phyloP scores from a whole-genome alignment of 64 coral and sea anemone genomes.

The Montipora efflorescens region DNA sequence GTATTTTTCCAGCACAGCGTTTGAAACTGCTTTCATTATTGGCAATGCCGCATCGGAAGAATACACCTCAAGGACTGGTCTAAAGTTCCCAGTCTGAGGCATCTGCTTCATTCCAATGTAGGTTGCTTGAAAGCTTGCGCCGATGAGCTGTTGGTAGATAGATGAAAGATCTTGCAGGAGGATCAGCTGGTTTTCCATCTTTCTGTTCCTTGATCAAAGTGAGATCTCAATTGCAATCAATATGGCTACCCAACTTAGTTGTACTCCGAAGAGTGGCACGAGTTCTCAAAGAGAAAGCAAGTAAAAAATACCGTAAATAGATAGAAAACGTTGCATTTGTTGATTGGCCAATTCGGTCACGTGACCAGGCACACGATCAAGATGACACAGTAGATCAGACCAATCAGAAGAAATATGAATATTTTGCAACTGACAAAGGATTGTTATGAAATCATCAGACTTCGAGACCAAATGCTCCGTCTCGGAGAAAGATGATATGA shows the following conservation, averaged over 20 bases:
- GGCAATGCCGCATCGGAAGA: background rate
- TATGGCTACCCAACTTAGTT: background rate
- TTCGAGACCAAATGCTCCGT: too few relatives aligned
- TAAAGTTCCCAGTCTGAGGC: too few relatives aligned
- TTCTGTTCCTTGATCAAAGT: background rate
- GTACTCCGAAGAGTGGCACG: background rate
- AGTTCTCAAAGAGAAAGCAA: background rate
- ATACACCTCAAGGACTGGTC: too few relatives aligned
- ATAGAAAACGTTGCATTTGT: background rate
- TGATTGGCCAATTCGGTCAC: background rate
- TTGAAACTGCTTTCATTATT: too few relatives aligned
- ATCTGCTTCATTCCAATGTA: too few relatives aligned
- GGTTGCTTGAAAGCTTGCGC: too few relatives aligned
- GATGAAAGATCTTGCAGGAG: background rate
- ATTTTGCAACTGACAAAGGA: too few relatives aligned
- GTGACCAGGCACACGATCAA: background rate
- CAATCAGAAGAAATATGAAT: too few relatives aligned
- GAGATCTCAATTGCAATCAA: background rate
- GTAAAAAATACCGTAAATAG: background rate
- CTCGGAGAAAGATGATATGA: too few relatives aligned
- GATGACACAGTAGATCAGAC: too few relatives aligned
- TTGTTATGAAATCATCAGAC: too few relatives aligned
- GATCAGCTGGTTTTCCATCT: background rate
- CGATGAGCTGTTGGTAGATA: background rate
- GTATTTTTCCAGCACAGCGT: too few relatives aligned